Conservation (phyloP, 2,113 vertebrate species). For the Eurypyga helias region DNA sequence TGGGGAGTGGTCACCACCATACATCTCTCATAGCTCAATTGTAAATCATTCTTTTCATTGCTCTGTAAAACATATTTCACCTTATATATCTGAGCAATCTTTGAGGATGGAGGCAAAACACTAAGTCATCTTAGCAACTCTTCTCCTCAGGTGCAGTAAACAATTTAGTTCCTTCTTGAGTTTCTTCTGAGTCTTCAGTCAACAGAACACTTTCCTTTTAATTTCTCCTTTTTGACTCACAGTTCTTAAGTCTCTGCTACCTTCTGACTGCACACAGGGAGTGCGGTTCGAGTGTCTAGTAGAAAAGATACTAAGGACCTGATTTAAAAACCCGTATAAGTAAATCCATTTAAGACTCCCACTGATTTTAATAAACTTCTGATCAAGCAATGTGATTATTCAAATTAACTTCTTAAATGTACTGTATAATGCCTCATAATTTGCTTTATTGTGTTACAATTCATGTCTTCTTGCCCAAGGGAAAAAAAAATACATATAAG, state of each 20-base stretch:
- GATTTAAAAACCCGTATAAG: neutral
- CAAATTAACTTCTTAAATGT: constrained; percentile 34
- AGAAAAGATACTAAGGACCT: neutral
- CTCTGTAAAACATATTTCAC: neutral
- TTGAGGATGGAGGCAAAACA: neutral
- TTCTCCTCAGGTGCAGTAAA: neutral
- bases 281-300: neutral
- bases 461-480: neutral
- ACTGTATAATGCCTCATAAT: neutral
- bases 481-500: neutral
- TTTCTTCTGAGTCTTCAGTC: neutral
- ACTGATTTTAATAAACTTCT: constrained; percentile 23
- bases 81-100: neutral
- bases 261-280: neutral
- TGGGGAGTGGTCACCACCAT: neutral
- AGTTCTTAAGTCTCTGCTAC: neutral
- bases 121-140: neutral
- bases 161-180: neutral
- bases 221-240: neutral
- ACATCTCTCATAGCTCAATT: neutral
- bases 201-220: neutral
- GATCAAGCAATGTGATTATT: constrained; percentile 11
- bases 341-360: neutral
- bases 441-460: neutral
- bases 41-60: neutral